These are phyloP conservation scores for Boleophthalmus pectinirostris DNA, from an alignment of 2,113 vertebrate species.

Conservation along the genomic window DNA sequence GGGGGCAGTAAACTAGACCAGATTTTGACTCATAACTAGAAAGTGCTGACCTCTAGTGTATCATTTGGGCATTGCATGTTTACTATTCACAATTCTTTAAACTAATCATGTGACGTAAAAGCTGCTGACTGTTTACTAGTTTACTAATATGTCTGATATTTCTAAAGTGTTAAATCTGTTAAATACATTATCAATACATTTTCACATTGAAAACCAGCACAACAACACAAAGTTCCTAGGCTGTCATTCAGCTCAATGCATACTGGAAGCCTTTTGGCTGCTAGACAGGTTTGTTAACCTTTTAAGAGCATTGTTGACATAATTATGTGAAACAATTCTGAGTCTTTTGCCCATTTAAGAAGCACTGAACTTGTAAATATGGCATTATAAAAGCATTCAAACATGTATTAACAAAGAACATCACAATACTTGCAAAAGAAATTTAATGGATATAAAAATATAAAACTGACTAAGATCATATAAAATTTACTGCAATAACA, in stretches of 20 bases:
- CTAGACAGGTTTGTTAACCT: background rate
- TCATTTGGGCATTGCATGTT: background rate
- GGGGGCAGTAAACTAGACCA: background rate
- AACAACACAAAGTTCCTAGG: background rate
- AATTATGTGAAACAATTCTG: background rate
- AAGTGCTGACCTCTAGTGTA: conserved; percentile 60
- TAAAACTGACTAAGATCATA: background rate
- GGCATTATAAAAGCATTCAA: background rate
- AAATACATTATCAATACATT: background rate
- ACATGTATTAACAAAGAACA: background rate
- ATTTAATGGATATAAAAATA: background rate
- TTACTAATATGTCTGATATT: background rate
- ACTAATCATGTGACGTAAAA: background rate
- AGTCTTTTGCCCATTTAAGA: background rate
- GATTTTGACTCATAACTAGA: background rate
- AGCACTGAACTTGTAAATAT: background rate
- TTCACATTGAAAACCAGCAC: background rate
- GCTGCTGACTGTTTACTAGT: background rate
- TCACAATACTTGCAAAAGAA: background rate
- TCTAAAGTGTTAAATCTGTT: background rate
- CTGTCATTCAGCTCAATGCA: background rate
- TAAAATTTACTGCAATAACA: background rate
- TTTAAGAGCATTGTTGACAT: background rate
- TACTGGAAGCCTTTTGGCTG: background rate
- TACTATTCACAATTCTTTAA: background rate